Evolutionary conservation across 1,140 invertebrate species (phyloP).

Genomic region (Coptotermes formosanus): DNA sequence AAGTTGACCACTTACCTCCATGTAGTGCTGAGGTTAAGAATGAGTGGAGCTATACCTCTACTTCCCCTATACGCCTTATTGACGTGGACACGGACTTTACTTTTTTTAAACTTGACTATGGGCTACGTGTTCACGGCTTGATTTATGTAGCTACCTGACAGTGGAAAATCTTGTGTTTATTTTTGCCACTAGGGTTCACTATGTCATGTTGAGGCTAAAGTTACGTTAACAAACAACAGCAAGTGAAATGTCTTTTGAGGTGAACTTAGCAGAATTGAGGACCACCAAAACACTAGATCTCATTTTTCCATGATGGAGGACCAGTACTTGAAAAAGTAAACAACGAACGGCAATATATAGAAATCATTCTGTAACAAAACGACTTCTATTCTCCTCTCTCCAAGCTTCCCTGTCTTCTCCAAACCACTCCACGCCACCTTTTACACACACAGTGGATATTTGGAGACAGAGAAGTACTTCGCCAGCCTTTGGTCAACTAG

Average conservation of each 20-base stretch:
- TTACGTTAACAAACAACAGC: no score
- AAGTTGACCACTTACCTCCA: no score
- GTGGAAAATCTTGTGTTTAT: no score
- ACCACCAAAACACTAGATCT: neutral
- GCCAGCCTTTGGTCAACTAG: neutral
- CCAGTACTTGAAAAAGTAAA: constrained; percentile 16
- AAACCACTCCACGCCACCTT: neutral
- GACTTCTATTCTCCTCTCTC: neutral
- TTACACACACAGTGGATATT: neutral
- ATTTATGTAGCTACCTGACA: no score
- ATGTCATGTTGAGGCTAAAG: no score
- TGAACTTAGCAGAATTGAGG: neutral
- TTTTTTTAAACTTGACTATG: no score
- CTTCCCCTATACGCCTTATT: no score
- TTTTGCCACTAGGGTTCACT: no score
- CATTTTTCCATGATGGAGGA: neutral
- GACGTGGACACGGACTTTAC: no score
- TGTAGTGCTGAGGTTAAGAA: no score
- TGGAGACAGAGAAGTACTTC: neutral
- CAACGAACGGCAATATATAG: neutral
- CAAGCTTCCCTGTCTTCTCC: neutral
- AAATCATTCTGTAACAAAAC: neutral
- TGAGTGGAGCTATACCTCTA: no score
- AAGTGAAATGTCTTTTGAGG: neutral
- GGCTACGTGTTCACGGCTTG: no score